These are phyloP conservation scores for Tarsius wallacei DNA, from an alignment of 2,797 vertebrate genomes.

Conservation along the genomic window DNA sequence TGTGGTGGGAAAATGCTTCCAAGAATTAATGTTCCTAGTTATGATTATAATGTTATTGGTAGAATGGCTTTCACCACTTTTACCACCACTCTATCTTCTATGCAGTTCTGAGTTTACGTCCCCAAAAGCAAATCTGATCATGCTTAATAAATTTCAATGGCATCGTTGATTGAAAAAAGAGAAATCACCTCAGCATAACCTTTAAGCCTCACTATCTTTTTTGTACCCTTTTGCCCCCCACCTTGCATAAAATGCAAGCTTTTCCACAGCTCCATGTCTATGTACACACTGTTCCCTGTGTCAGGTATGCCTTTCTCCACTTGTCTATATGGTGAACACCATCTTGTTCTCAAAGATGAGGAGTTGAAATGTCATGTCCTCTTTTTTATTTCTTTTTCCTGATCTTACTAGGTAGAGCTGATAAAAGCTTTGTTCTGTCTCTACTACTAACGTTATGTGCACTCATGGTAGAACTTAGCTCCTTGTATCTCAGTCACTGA, in stretches of 20 bases:
- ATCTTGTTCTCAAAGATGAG: neutral
- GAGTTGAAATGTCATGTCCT: neutral
- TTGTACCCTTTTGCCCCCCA: neutral
- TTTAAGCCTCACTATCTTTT: neutral
- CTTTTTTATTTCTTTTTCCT: neutral
- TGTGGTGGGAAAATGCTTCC: neutral
- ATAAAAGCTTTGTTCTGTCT: neutral
- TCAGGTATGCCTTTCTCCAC: fast-evolving
- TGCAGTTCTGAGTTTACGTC: neutral
- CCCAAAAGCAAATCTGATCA: neutral
- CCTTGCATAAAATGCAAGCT: neutral
- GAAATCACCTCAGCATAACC: neutral
- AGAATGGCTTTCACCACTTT: neutral
- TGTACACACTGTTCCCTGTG: neutral
- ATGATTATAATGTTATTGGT: neutral
- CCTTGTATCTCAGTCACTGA: neutral
- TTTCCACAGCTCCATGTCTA: neutral
- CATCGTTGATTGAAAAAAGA: neutral
- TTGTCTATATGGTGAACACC: neutral
- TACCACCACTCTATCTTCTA: neutral
- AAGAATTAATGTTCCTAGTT: neutral
- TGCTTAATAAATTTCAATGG: neutral
- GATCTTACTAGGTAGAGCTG: neutral
- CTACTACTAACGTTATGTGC: neutral
- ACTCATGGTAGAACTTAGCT: neutral